These are phyloP conservation scores for Misgurnus mizolepis DNA, from an alignment of 2,113 vertebrate species.

Conservation along the genomic window DNA sequence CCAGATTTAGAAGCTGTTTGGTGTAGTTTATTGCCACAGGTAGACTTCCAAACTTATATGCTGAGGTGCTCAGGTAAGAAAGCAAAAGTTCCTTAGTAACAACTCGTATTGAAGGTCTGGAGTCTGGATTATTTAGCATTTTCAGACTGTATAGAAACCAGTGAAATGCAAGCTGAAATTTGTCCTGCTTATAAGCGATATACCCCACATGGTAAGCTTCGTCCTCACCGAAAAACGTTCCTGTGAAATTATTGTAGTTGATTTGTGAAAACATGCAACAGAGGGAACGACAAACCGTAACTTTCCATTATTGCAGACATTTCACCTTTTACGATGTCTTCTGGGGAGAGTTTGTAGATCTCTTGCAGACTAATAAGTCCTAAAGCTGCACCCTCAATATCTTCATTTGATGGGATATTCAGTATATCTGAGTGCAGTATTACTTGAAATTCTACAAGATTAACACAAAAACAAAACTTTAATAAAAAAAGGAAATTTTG, in stretches of 20 bases:
- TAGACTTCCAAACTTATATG: constrained; percentile 29
- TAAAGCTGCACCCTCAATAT: constrained; percentile 8
- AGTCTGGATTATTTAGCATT: too few relatives aligned
- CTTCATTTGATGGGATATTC: not conserved
- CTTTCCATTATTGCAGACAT: not conserved
- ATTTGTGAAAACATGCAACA: too few relatives aligned
- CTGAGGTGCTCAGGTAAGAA: not conserved
- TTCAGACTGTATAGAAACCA: too few relatives aligned
- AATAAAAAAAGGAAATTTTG: too few relatives aligned
- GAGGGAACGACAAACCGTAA: too few relatives aligned
- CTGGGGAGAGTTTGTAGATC: constrained; percentile 44
- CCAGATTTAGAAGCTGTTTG: constrained; percentile 10
- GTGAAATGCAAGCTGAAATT: too few relatives aligned
- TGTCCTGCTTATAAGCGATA: too few relatives aligned
- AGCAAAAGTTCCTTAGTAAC: not conserved
- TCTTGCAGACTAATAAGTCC: constrained; percentile 48
- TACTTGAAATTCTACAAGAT: constrained; percentile 11
- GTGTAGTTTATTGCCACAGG: constrained; percentile 9
- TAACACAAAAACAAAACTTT: not conserved
- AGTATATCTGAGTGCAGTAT: not conserved
- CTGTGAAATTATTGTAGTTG: too few relatives aligned
- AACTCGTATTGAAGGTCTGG: too few relatives aligned
- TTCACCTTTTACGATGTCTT: constrained; percentile 34
- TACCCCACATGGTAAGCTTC: too few relatives aligned
- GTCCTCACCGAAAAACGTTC: too few relatives aligned